Evolutionary conservation across 2,797 vertebrate species (phyloP).

Genomic region (Bradypodion ventrale): DNA sequence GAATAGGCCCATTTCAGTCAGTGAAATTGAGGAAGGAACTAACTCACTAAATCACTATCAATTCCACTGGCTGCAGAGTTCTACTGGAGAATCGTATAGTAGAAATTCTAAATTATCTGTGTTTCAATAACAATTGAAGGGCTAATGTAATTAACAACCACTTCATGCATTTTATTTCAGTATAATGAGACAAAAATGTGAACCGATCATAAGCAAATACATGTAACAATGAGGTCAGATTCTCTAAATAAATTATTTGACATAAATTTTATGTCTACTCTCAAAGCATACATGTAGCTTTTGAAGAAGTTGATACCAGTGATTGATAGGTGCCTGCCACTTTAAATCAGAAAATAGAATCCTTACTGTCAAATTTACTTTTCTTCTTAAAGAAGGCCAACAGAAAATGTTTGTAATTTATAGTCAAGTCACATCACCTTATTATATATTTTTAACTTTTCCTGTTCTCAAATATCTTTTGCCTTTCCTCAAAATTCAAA

Average conservation of each 20-base stretch:
- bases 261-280: conserved; percentile 2
- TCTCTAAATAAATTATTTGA: conserved; percentile 48
- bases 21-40: too few species aligned
- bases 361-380: conserved; percentile 31
- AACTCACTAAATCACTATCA: too few species aligned
- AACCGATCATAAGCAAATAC: not conserved
- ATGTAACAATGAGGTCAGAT: not conserved
- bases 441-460: not conserved
- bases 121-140: not conserved
- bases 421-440: not conserved
- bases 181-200: conserved; percentile 5
- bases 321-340: conserved; percentile 42
- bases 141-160: not conserved
- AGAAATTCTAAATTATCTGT: not conserved
- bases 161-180: not conserved
- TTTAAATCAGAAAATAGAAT: conserved; percentile 27
- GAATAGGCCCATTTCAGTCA: too few species aligned
- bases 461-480: not conserved
- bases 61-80: not conserved
- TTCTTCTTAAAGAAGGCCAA: conserved; percentile 30
- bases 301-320: conserved; percentile 26
- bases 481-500: conserved; percentile 7
- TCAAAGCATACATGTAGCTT: conserved; percentile 40
- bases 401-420: conserved; percentile 35
- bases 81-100: not conserved